A percentile compares a stretch with the other conserved stretches of the same genome.
Evolutionary conservation across 2,888 invertebrate species (phyloP).

Genomic region (Kuschelorhynchus macadamiae): DNA sequence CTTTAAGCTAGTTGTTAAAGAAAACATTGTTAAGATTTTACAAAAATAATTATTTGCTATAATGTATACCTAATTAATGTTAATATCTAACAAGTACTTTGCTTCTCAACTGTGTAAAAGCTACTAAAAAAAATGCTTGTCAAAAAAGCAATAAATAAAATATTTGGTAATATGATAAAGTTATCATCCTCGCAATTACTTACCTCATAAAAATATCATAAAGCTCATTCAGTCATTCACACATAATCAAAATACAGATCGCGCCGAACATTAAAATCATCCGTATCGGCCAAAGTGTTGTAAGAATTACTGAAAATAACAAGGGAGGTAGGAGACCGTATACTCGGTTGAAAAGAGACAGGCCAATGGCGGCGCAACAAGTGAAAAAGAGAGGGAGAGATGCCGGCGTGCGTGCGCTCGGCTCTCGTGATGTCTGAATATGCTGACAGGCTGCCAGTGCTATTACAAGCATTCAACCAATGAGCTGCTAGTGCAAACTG

Average conservation of each 20-base stretch:
- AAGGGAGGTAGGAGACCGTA: conserved; percentile 65
- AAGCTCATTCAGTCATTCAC: conserved; percentile 39
- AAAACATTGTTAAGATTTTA: too few species aligned
- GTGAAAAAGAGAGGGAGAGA: conserved; percentile 59
- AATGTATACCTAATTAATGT: too few species aligned
- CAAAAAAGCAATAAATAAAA: conserved; percentile 25
- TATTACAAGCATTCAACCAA: conserved; percentile 68
- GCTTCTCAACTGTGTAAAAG: too few species aligned
- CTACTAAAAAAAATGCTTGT: too few species aligned
- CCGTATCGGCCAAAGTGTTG: conserved; percentile 60
- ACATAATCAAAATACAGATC: conserved; percentile 46
- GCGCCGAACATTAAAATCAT: conserved; percentile 45
- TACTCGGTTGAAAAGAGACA: conserved; percentile 31
- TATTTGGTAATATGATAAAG: conserved; percentile 31
- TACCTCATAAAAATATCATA: conserved; percentile 46
- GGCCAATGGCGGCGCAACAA: conserved; percentile 13
- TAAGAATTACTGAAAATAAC: conserved; percentile 66
- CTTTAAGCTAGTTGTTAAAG: too few species aligned
- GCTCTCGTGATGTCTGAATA: conserved; percentile 69
- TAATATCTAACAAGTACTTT: too few species aligned
- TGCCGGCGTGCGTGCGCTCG: conserved; percentile 66
- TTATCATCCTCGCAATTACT: conserved; percentile 36
- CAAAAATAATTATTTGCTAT: too few species aligned
- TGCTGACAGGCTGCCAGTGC: conserved; percentile 70
- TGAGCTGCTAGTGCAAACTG: conserved; percentile 67